Evolutionary conservation across 2,888 invertebrate species (phyloP).

Genomic region (Lasioglossum marginatum): DNA sequence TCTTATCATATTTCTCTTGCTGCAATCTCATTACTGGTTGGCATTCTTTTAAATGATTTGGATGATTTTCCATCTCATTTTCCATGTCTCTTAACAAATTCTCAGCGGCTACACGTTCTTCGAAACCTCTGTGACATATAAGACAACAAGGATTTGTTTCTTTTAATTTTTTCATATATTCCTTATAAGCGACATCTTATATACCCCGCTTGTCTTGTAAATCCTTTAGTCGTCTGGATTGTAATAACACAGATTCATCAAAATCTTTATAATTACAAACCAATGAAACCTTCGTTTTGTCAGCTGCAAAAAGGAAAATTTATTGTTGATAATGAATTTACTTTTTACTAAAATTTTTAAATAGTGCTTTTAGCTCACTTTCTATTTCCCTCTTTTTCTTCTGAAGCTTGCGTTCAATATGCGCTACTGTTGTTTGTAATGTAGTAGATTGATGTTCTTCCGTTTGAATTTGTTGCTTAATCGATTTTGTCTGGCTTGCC

Average conservation of each 20-base stretch:
- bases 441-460: constrained; percentile 81
- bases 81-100: constrained; percentile 88
- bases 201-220: constrained; percentile 89
- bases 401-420: constrained; percentile 88
- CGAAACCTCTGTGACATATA: constrained; percentile 92
- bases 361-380: constrained; percentile 66
- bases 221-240: constrained; percentile 89
- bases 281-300: constrained; percentile 73
- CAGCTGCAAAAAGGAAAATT: constrained; percentile 64
- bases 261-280: constrained; percentile 87
- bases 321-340: constrained; percentile 4
- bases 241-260: constrained; percentile 87
- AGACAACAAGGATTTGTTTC: constrained; percentile 92
- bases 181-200: constrained; percentile 89
- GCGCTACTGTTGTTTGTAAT: constrained; percentile 88
- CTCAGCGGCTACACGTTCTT: constrained; percentile 84
- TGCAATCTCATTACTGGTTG: constrained; percentile 88
- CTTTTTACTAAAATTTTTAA: background rate
- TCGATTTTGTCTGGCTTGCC: constrained; percentile 72
- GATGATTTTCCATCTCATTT: constrained; percentile 89
- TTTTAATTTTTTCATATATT: constrained; percentile 89
- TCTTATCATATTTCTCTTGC: constrained; percentile 88
- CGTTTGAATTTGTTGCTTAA: constrained; percentile 67
- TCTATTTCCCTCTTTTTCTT: constrained; percentile 84
- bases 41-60: constrained; percentile 87